Percentiles rank a stretch among this genome's conserved stretches.
Conservation (phyloP, 2,888 invertebrate genomes). For the Cephus nigrinus region DNA sequence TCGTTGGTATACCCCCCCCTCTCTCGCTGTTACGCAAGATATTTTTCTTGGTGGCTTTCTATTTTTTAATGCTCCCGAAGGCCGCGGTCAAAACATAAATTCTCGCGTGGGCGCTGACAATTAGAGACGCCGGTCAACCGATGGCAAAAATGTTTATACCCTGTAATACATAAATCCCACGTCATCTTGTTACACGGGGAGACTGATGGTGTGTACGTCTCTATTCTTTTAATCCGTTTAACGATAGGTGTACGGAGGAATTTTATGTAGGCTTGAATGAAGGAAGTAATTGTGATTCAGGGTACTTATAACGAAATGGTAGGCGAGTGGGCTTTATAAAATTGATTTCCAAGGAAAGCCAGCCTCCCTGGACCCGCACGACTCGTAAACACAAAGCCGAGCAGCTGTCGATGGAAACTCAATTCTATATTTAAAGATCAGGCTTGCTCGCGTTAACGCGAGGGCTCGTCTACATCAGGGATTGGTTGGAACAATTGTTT, state of each 20-base stretch:
- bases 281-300: neutral
- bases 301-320: neutral
- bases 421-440: conserved; percentile 55
- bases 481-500: neutral
- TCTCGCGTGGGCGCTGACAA: conserved; percentile 46
- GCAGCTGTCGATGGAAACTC: conserved; percentile 63
- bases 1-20: neutral
- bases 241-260: neutral
- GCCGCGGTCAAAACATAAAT: conserved; percentile 43
- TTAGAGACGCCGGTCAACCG: conserved; percentile 34
- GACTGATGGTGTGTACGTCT: neutral
- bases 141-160: conserved; percentile 25
- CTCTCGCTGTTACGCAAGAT: conserved; percentile 29
- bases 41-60: conserved; percentile 22
- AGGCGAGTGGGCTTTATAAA: conserved; percentile 35
- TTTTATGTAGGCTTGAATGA: neutral
- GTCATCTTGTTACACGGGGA: neutral
- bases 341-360: conserved; percentile 54
- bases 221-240: neutral
- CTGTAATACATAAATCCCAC: neutral
- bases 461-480: neutral
- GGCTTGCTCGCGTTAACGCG: conserved; percentile 5
- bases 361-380: conserved; percentile 16
- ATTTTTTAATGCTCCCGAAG: conserved; percentile 34
- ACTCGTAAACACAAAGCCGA: conserved; percentile 57